Evolutionary conservation across 2,113 vertebrate species (phyloP).

Genomic region (Anser brachyrhynchus): DNA sequence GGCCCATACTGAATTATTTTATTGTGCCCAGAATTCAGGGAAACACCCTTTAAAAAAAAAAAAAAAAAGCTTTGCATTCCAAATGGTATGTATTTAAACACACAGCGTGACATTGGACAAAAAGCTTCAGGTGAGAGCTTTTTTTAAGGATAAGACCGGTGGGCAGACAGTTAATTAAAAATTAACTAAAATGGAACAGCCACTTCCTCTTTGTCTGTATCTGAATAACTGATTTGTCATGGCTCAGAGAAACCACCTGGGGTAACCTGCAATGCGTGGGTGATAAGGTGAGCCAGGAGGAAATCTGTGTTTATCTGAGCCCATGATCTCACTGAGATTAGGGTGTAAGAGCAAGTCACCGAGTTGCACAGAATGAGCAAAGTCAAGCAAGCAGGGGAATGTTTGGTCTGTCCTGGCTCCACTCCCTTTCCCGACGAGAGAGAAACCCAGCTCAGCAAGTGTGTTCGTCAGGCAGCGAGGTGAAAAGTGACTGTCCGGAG

Average conservation of each 20-base stretch:
- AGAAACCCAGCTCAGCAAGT: rapidly evolving
- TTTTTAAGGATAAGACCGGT: background rate
- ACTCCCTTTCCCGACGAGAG: background rate
- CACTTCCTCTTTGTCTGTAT: background rate
- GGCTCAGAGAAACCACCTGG: conserved; percentile 22
- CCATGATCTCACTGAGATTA: background rate
- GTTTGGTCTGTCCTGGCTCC: background rate
- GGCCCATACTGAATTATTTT: background rate
- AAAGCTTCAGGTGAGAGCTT: background rate
- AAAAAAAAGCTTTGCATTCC: background rate
- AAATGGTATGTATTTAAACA: background rate
- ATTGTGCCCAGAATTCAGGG: background rate
- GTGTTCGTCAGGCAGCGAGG: background rate
- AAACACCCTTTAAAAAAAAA: background rate
- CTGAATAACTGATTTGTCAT: background rate
- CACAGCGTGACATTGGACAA: background rate
- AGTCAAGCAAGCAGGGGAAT: background rate
- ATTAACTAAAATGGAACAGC: background rate
- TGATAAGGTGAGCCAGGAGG: background rate
- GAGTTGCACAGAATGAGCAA: background rate
- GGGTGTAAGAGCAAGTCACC: background rate
- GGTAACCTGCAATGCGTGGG: background rate
- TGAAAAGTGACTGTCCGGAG: background rate
- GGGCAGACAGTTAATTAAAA: background rate
- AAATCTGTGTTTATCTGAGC: background rate